phyloP scores from a whole-genome alignment of 1,140 invertebrate genomes.

The Calycopis cecrops region DNA sequence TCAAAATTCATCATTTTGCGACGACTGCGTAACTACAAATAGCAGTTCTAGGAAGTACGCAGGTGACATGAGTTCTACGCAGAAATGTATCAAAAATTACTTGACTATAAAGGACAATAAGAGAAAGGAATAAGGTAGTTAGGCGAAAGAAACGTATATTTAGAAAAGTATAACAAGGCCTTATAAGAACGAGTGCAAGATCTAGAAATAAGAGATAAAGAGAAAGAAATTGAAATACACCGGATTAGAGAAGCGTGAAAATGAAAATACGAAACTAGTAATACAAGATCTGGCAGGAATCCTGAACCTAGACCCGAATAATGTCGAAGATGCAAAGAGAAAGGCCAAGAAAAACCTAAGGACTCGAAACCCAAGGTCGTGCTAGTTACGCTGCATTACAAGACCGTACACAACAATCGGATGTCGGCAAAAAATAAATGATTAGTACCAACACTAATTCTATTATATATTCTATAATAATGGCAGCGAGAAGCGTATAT shows the following conservation, averaged over 20 bases:
- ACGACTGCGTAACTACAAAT: not conserved
- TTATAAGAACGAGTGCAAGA: not conserved
- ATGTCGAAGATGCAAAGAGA: constrained; percentile 27
- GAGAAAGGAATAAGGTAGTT: constrained; percentile 13
- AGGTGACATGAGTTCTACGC: constrained; percentile 11
- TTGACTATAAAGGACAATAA: constrained; percentile 15
- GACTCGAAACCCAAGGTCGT: too few species aligned
- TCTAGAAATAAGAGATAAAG: too few species aligned
- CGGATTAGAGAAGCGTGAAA: too few species aligned
- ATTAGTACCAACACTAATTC: too few species aligned
- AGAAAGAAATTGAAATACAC: too few species aligned
- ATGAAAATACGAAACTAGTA: too few species aligned
- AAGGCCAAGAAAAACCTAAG: too few species aligned
- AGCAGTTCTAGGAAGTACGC: not conserved
- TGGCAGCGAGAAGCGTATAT: constrained; percentile 20
- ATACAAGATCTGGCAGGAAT: not conserved
- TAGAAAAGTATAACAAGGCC: constrained; percentile 18
- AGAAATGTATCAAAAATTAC: constrained; percentile 16
- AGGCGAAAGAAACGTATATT: constrained; percentile 15
- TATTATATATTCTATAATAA: constrained; percentile 24
- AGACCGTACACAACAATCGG: too few species aligned
- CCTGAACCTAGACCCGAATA: not conserved
- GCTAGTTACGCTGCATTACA: too few species aligned
- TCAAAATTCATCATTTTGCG: too few species aligned
- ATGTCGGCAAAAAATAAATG: too few species aligned